Conservation (phyloP, 2,113 vertebrate species). For the Diglossa brunneiventris region DNA sequence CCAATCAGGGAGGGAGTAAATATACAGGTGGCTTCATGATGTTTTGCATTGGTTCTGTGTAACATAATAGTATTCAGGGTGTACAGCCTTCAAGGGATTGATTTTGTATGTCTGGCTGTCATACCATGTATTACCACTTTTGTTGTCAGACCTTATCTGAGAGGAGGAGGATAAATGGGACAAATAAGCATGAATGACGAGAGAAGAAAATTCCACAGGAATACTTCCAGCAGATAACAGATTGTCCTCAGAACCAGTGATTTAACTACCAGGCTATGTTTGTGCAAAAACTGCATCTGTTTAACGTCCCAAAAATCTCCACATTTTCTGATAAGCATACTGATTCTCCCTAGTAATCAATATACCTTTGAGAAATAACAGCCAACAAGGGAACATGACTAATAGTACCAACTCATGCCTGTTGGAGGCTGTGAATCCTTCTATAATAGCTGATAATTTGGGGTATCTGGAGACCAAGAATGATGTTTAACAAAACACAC, state of each 20-base stretch:
- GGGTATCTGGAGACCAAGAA: not conserved
- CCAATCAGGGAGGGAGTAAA: not conserved
- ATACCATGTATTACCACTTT: not conserved
- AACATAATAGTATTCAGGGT: not conserved
- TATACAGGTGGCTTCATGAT: not conserved
- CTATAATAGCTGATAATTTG: not conserved
- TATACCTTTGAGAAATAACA: not conserved
- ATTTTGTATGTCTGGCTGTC: not conserved
- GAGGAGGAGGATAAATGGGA: not conserved
- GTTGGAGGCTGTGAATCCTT: not conserved
- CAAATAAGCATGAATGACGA: not conserved
- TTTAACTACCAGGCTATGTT: not conserved
- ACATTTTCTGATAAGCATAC: not conserved
- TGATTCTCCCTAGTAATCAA: not conserved
- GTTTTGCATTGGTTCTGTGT: not conserved
- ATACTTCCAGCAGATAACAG: not conserved
- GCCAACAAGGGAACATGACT: not conserved
- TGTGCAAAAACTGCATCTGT: not conserved
- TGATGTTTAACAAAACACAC: conserved; percentile 19
- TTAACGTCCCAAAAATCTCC: not conserved
- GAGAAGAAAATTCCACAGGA: not conserved
- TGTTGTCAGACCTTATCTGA: not conserved
- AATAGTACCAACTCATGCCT: not conserved
- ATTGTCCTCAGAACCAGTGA: not conserved
- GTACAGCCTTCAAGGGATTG: not conserved